A percentile compares a stretch with the other conserved stretches of the same genome.
phyloP scores from a whole-genome alignment of 2,888 invertebrate species.

The Drosophila subquinaria region DNA sequence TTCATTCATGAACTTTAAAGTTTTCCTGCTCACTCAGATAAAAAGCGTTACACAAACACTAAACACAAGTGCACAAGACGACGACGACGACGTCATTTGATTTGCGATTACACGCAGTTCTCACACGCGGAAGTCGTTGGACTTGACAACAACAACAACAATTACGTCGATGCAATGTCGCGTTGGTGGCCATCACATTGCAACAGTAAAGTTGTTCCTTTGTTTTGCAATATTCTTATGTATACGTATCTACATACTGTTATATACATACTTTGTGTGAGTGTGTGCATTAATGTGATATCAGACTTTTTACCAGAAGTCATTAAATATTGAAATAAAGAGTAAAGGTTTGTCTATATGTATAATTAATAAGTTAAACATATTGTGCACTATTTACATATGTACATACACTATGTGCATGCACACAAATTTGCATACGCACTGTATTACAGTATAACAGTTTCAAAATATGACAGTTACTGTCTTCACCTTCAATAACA shows the following conservation, averaged over 20 bases:
- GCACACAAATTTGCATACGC: not conserved
- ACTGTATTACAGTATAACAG: not conserved
- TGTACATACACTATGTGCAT: not conserved
- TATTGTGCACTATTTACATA: not conserved
- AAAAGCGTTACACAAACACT: constrained; percentile 49
- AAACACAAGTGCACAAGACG: constrained; percentile 37
- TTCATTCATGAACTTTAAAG: constrained; percentile 66
- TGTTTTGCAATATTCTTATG: constrained; percentile 47
- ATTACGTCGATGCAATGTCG: constrained; percentile 38
- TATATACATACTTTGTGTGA: not conserved
- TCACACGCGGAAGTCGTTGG: constrained; percentile 68
- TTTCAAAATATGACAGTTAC: constrained; percentile 2
- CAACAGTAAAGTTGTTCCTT: constrained; percentile 63
- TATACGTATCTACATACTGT: constrained; percentile 3
- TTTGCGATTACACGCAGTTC: constrained; percentile 54
- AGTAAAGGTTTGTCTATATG: not conserved
- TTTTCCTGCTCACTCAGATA: constrained; percentile 51
- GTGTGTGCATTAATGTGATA: not conserved
- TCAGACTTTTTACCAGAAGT: constrained; percentile 5
- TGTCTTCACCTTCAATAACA: constrained; percentile 2
- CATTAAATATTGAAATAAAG: not conserved
- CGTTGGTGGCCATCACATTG: constrained; percentile 60
- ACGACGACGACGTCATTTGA: constrained; percentile 24
- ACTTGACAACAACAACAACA: constrained; percentile 46
- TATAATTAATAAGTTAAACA: not conserved